These are phyloP conservation scores for Reinhardtius hippoglossoides DNA, from an alignment of 2,113 vertebrate genomes.

Conservation along the genomic window DNA sequence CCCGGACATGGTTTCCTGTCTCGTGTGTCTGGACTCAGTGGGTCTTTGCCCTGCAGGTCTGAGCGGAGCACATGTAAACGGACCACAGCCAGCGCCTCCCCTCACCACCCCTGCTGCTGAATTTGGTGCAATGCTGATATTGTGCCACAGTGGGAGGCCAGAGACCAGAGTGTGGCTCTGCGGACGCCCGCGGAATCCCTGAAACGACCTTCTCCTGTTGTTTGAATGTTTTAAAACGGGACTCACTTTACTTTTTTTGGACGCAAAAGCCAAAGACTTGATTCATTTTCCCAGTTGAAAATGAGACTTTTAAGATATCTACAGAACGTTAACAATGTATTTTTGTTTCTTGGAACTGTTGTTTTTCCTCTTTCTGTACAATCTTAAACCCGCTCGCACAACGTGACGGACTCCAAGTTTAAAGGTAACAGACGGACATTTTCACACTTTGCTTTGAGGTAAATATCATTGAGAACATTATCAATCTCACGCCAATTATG, in stretches of 20 bases:
- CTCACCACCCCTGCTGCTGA: constrained; percentile 34
- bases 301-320: constrained; percentile 47
- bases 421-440: constrained; percentile 43
- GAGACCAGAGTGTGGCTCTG: constrained; percentile 37
- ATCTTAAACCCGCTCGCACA: constrained; percentile 55
- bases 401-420: constrained; percentile 36
- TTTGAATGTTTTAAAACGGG: constrained; percentile 66
- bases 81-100: constrained; percentile 14
- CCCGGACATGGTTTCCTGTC: constrained; percentile 6
- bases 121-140: constrained; percentile 42
- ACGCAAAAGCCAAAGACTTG: constrained; percentile 80
- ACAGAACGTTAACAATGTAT: constrained; percentile 23
- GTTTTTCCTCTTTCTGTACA: constrained; percentile 57
- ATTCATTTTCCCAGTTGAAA: constrained; percentile 39
- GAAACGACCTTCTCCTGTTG: constrained; percentile 39
- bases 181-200: constrained; percentile 25
- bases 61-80: constrained; percentile 10
- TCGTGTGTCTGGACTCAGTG: neutral
- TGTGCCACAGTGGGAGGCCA: constrained; percentile 62
- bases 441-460: constrained; percentile 48
- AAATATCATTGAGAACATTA: constrained; percentile 52
- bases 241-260: constrained; percentile 37
- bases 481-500: constrained; percentile 53
- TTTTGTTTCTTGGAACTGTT: constrained; percentile 32
- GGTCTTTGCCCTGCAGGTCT: constrained; percentile 10